A percentile compares a stretch with the other conserved stretches of the same genome.
These are phyloP conservation scores for Geococcyx californianus DNA, from an alignment of 2,113 vertebrate genomes.

Conservation along the genomic window DNA sequence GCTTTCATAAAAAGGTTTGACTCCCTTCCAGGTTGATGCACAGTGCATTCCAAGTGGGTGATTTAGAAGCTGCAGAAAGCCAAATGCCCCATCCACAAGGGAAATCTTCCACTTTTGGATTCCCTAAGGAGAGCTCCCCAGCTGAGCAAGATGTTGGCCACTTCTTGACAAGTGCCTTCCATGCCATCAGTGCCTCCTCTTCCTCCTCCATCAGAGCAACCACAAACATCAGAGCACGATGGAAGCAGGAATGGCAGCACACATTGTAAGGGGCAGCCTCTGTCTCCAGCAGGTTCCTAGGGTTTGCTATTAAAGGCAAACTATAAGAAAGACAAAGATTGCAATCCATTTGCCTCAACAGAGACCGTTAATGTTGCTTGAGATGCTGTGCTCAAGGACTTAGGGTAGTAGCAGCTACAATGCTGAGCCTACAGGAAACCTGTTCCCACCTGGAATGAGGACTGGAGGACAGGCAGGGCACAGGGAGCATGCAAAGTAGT, in stretches of 20 bases:
- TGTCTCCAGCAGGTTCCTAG: background rate
- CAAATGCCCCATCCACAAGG: constrained; percentile 49
- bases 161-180: background rate
- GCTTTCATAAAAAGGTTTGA: constrained; percentile 68
- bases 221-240: background rate
- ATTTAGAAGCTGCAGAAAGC: constrained; percentile 63
- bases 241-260: background rate
- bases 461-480: background rate
- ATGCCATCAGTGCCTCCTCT: background rate
- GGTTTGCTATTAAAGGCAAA: background rate
- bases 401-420: background rate
- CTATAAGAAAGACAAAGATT: background rate
- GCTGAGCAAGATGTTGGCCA: background rate
- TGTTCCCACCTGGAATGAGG: background rate
- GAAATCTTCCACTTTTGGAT: background rate
- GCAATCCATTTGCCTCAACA: background rate
- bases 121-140: background rate
- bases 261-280: background rate
- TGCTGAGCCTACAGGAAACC: background rate
- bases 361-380: background rate
- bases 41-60: constrained; percentile 57
- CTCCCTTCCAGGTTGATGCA: constrained; percentile 67
- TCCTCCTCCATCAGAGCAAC: background rate
- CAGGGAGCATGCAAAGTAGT: background rate
- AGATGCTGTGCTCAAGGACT: background rate